These are phyloP conservation scores for Batillaria attramentaria DNA, from an alignment of 1,140 invertebrate species.

Conservation along the genomic window DNA sequence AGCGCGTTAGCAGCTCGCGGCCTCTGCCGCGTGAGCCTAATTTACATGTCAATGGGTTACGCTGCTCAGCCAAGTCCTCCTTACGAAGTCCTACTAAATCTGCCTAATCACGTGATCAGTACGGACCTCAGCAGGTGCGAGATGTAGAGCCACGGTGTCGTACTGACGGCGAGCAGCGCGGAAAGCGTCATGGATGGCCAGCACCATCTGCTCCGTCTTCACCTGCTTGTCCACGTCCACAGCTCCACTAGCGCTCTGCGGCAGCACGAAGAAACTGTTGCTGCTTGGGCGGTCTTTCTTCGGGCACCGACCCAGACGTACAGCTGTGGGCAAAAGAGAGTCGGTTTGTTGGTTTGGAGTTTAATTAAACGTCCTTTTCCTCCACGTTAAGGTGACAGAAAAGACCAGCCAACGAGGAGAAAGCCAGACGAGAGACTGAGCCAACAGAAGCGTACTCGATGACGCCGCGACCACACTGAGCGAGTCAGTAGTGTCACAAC, in stretches of 20 bases:
- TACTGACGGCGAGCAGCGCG: constrained; percentile 42
- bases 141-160: constrained; percentile 36
- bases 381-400: no score
- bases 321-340: constrained; percentile 40
- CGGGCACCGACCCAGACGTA: constrained; percentile 56
- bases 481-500: no score
- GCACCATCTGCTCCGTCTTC: constrained; percentile 58
- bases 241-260: constrained; percentile 46
- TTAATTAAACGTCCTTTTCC: background rate
- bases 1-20: no score
- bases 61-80: no score
- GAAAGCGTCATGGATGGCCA: constrained; percentile 57
- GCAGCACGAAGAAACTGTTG: constrained; percentile 56
- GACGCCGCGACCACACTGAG: no score
- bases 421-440: background rate
- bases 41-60: no score
- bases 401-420: background rate
- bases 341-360: background rate
- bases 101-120: background rate
- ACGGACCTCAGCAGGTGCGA: constrained; percentile 33
- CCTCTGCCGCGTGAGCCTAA: no score
- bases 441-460: no score
- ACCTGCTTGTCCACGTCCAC: constrained; percentile 56
- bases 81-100: no score
- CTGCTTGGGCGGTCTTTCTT: constrained; percentile 57